A percentile compares a stretch with the other conserved stretches of the same genome.
Evolutionary conservation across 2,113 vertebrate genomes (phyloP).

Genomic region (Eira barbara): DNA sequence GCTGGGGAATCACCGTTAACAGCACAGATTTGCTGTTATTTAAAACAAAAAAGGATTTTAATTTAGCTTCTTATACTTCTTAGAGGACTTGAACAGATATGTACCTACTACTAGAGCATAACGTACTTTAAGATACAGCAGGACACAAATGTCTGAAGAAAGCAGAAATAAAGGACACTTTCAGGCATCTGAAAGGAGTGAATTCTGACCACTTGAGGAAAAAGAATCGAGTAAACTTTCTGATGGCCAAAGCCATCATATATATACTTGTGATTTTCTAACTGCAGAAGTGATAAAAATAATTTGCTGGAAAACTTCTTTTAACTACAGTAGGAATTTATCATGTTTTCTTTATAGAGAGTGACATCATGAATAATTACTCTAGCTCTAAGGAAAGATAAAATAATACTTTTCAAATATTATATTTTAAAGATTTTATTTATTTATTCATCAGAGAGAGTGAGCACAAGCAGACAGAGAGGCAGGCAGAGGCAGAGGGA

Average conservation of each 20-base stretch:
- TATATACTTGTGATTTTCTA: background rate
- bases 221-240: background rate
- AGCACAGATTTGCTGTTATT: background rate
- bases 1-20: background rate
- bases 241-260: background rate
- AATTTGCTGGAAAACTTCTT: background rate
- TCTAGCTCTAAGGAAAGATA: background rate
- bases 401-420: background rate
- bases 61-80: slow-evolving; percentile 7
- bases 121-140: background rate
- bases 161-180: background rate
- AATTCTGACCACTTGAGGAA: background rate
- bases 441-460: too few species aligned
- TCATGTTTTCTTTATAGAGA: background rate
- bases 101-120: background rate
- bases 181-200: background rate
- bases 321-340: background rate
- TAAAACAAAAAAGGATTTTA: background rate
- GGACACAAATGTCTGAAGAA: background rate
- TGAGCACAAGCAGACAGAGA: too few species aligned
- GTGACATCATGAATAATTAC: background rate
- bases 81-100: background rate
- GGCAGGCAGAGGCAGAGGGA: too few species aligned
- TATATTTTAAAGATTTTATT: too few species aligned
- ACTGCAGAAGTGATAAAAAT: background rate